Base-by-base conservation (phyloP, 2,113 vertebrate genomes). In the Phrynosoma blainvillii region DNA sequence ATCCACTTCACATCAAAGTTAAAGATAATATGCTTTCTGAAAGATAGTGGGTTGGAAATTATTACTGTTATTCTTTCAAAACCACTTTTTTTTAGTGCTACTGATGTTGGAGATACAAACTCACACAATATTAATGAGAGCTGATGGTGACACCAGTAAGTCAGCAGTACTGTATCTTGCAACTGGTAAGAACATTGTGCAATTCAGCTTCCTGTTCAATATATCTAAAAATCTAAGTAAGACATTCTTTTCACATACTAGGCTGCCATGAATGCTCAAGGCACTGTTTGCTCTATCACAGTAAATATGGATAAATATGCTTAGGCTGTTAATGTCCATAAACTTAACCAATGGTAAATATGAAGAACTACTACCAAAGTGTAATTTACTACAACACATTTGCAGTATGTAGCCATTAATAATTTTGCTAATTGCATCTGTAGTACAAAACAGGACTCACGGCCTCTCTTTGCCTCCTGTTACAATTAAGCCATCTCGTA, bases 401-500 rank as follows among this genome's bases (percentile, higher is more conserved):
- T 62, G 14, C 59, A 62, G 27, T 30, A 71, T 71, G 68, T 30
- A 11, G 27, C 27, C 68, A 71, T 30, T 30, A 71, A 71, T 12
- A 71, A 71, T 23, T 71, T 62, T 62, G 30, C 30, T 30, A 71
- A 62, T 42, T 30, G 27, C 25, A 62, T 80, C 16, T 71, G 20
- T 30, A 74, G 79, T 30, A 20, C 30, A 42, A 85, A 81, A 75
- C 3, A 9, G 0, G 9, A 98, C 99, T 99, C 89, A 99, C 99
- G 98, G 99, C 93, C 98, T 97, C 90, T 99, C 99, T 91, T 99
- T 99, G 96, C 99, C 99, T 18, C 99, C 99, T 0, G 99, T 99
- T 91, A 99, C 98, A 1, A 99, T 99, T 88, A 99, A 97, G 36
- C 99, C 99, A 0, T 99, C 99, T 90, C 98, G 97, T 81, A 99